Conservation (phyloP, 2,888 invertebrate genomes). For the Uropetala carovei region DNA sequence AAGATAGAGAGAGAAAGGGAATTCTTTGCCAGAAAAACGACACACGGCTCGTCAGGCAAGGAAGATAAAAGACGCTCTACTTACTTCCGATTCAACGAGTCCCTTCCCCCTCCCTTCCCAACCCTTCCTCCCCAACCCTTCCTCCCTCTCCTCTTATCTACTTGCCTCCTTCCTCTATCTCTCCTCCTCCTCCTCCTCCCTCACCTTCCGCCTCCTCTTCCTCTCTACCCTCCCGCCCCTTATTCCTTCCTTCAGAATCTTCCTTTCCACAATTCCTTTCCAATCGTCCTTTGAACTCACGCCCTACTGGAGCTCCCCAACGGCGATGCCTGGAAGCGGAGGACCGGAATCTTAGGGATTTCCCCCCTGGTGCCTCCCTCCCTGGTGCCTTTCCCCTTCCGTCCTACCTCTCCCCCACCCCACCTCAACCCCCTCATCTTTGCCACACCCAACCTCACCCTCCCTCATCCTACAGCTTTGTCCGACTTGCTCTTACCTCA, state of each 20-base stretch:
- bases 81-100: constrained; percentile 54
- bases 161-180: neutral
- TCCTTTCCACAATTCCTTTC: constrained; percentile 48
- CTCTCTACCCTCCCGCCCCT: neutral
- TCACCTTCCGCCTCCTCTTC: neutral
- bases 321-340: constrained; percentile 42
- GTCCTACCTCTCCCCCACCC: neutral
- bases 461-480: neutral
- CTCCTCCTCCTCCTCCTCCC: neutral
- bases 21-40: constrained; percentile 60
- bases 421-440: neutral
- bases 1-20: constrained; percentile 11
- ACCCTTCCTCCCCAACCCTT: neutral
- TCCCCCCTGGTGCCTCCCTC: neutral
- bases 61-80: constrained; percentile 56
- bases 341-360: constrained; percentile 43
- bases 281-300: constrained; percentile 62
- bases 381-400: neutral
- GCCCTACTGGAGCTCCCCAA: constrained; percentile 41
- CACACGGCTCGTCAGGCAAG: constrained; percentile 61
- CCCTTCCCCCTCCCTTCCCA: constrained; percentile 8
- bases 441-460: neutral
- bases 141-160: neutral
- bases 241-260: constrained; percentile 11
- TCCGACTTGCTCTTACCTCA: no score